Percentiles rank a stretch among this genome's conserved stretches.
Conservation (phyloP, 1,140 invertebrate genomes). For the Monochamus saltuarius region DNA sequence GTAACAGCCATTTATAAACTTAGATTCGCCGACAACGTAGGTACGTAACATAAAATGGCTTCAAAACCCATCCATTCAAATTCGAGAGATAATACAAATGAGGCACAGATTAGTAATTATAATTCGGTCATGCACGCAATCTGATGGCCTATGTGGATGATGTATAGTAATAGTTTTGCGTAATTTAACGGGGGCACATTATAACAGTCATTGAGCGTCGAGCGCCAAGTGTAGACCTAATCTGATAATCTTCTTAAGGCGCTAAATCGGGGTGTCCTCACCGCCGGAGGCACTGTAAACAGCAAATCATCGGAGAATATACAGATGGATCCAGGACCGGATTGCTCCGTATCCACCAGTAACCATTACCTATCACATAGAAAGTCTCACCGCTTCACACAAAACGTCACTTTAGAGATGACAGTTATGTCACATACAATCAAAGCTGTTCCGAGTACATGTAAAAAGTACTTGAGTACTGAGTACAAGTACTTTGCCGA, state of each 20-base stretch:
- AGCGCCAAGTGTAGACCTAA: neutral
- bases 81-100: neutral
- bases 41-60: neutral
- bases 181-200: constrained; percentile 5
- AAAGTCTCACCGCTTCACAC: no score
- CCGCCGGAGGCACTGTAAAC: neutral
- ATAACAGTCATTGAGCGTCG: constrained; percentile 4
- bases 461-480: no score
- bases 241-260: constrained; percentile 2
- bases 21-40: neutral
- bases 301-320: neutral
- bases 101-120: neutral
- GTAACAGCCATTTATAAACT: neutral
- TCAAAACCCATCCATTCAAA: neutral
- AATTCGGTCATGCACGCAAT: constrained; percentile 1
- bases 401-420: no score
- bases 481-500: no score
- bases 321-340: neutral
- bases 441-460: no score
- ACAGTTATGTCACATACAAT: no score
- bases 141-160: constrained; percentile 5
- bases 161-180: constrained; percentile 8
- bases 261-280: neutral
- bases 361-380: no score
- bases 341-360: neutral